Percentiles rank a stretch among this genome's conserved stretches.
Conservation (phyloP, 1,140 invertebrate genomes). For the Diorhabda elongata region DNA sequence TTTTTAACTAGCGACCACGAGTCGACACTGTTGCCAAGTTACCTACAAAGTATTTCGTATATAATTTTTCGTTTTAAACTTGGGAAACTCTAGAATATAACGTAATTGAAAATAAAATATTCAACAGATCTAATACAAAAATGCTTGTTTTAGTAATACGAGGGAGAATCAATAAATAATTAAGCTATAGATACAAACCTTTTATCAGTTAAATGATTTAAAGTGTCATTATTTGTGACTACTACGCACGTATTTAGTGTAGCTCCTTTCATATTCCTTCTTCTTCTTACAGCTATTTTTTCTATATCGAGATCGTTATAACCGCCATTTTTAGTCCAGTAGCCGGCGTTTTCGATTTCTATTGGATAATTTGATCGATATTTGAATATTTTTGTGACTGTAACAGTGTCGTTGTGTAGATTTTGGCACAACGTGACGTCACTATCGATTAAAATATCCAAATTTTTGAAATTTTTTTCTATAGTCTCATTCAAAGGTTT, state of each 20-base stretch:
- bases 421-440: constrained; percentile 34
- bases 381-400: constrained; percentile 38
- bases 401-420: constrained; percentile 16
- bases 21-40: too few species aligned
- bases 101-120: neutral
- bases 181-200: constrained; percentile 38
- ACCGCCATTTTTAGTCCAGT: constrained; percentile 22
- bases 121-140: neutral
- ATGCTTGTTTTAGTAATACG: neutral
- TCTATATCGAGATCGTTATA: constrained; percentile 19
- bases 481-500: neutral
- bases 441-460: constrained; percentile 40
- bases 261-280: constrained; percentile 47
- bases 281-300: constrained; percentile 33
- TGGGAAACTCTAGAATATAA: neutral
- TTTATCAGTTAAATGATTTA: constrained; percentile 58
- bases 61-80: neutral
- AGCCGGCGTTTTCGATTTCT: constrained; percentile 32
- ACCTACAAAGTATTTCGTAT: too few species aligned
- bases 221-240: constrained; percentile 55
- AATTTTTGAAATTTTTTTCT: constrained; percentile 16
- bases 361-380: constrained; percentile 18
- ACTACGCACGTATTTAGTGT: constrained; percentile 51
- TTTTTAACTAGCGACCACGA: too few species aligned
- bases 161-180: neutral